phyloP scores from a whole-genome alignment of 1,140 invertebrate genomes.

The Ericerus pela region DNA sequence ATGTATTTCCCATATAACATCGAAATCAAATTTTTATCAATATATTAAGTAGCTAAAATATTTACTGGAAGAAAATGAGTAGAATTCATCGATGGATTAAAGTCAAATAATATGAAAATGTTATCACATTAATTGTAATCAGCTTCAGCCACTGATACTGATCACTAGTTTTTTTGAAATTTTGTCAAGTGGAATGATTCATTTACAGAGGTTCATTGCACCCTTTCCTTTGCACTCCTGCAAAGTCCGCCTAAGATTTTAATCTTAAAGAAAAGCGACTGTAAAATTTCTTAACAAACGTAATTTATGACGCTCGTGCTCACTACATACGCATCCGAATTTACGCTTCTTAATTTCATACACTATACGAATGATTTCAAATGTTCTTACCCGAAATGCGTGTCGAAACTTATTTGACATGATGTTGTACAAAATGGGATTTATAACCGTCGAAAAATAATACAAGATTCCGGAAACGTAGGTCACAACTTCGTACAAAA shows the following conservation, averaged over 20 bases:
- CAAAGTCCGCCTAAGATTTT: background rate
- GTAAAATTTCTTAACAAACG: background rate
- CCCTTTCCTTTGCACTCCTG: background rate
- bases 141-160: too few relatives aligned
- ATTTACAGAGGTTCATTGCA: background rate
- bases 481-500: constrained; percentile 45
- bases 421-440: constrained; percentile 68
- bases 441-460: constrained; percentile 67
- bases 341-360: too few relatives aligned
- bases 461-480: constrained; percentile 65
- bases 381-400: constrained; percentile 53
- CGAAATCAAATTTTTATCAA: too few relatives aligned
- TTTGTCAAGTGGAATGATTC: background rate
- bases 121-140: too few relatives aligned
- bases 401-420: constrained; percentile 75
- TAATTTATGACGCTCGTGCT: too few relatives aligned
- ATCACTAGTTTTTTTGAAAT: too few relatives aligned
- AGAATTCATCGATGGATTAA: too few relatives aligned
- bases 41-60: too few relatives aligned
- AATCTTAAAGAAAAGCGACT: background rate
- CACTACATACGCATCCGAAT: too few relatives aligned
- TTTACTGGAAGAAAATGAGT: too few relatives aligned
- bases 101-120: too few relatives aligned
- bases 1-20: too few relatives aligned
- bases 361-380: background rate